Evolutionary conservation across 2,888 invertebrate genomes (phyloP).

Genomic region (Melinaea menophilus): DNA sequence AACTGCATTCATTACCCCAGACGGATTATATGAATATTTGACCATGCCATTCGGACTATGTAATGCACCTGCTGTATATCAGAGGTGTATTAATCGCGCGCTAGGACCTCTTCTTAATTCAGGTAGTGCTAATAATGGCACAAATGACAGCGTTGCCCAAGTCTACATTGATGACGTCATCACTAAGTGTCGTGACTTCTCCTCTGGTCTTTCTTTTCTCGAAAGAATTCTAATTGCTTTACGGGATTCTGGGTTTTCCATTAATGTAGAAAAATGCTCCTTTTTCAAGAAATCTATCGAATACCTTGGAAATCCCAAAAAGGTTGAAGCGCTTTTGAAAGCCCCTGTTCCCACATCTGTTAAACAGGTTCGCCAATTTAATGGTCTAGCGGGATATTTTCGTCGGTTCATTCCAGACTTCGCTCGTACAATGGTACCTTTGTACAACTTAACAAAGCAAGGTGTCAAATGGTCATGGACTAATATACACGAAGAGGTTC

Average conservation of each 20-base stretch:
- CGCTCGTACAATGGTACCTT: not conserved
- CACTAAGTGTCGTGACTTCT: too few relatives aligned
- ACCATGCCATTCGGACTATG: conserved; percentile 9
- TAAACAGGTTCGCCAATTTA: too few relatives aligned
- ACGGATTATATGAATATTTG: conserved; percentile 15
- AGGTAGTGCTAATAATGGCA: not conserved
- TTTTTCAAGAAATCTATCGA: conserved; percentile 34
- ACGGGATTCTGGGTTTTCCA: conserved; percentile 30
- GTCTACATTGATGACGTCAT: too few relatives aligned
- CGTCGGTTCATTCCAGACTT: conserved; percentile 25
- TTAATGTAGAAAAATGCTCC: conserved; percentile 32
- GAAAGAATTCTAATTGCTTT: too few relatives aligned
- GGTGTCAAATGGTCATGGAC: conserved; percentile 24
- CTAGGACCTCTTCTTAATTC: conserved; percentile 10
- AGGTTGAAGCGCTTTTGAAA: too few relatives aligned
- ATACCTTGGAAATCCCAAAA: too few relatives aligned
- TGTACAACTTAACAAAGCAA: conserved; percentile 26
- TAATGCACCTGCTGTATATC: not conserved
- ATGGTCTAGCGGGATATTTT: conserved; percentile 32
- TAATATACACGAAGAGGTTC: conserved; percentile 31
- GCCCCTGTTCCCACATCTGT: too few relatives aligned
- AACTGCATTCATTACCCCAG: conserved; percentile 8
- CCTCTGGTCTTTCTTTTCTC: too few relatives aligned
- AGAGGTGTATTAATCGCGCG: conserved; percentile 11
- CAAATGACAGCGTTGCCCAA: conserved; percentile 10